Base-by-base conservation (phyloP, 2,888 invertebrate genomes). In the Acronicta leporina region DNA sequence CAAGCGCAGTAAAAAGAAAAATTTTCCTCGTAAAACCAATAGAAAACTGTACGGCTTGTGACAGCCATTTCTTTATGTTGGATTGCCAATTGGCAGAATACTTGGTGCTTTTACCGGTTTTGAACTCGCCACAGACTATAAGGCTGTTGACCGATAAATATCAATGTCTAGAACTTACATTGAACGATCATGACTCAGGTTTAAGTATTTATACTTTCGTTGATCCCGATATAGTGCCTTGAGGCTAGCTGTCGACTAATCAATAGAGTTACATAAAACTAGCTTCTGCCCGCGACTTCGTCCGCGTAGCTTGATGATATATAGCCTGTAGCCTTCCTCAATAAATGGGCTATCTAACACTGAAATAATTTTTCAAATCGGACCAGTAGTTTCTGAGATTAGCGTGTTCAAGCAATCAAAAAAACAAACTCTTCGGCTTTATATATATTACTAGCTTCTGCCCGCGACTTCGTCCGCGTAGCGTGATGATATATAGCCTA, bases 131-230 rank as follows among this genome's bases (percentile, higher is more conserved):
- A 44, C n/a, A 35, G 35, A 3, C 6, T 2, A 33, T 4, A 50
- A 69, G 50, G 38, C 51, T 68, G 45, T 73, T 51, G 51, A 27
- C 45, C 44, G 55, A 74, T 63, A 45, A 52, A 74, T 69, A 62
- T 68, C 63, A 10, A 46, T 16, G 38, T 55, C 38, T 38, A 38
- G n/a, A 35, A 35, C 11, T 35, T 35, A 35, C 33, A 48, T 53
- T 43, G 13, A 20, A 13, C 41, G 7, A 38, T 59, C 46, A 51
- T 70, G 70, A 74, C 42, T 68, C 63, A 74, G 25, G 35, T 47
- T 10, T 46, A n/a, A 46, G 35, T 72, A 44, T 65, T 33, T 46
- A 51, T 51, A 44, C 43, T 51, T 69, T 51, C 14, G 45, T 25
- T 42, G 15, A 46, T 63, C 27, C 54, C 42, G 48, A 45, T 35